Evolutionary conservation across 2,797 vertebrate genomes (phyloP).

Genomic region (Rhinoraja longicauda): DNA sequence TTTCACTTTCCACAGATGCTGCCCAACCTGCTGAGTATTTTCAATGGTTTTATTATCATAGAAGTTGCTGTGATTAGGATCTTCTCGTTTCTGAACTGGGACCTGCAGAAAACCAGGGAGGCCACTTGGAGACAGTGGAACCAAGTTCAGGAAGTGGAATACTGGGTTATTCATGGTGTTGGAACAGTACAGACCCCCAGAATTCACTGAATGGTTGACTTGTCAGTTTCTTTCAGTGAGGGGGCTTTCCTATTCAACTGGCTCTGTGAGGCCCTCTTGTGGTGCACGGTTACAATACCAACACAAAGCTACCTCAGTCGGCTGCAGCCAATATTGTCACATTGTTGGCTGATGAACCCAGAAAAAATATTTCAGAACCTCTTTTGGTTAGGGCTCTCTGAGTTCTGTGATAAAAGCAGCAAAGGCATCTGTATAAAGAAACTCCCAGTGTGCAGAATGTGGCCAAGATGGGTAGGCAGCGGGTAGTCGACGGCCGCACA

Average conservation of each 20-base stretch:
- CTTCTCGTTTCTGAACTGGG: not conserved
- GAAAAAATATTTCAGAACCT: not conserved
- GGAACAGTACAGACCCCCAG: too few relatives aligned
- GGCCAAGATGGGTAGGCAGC: too few relatives aligned
- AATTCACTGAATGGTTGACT: not conserved
- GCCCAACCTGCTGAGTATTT: too few relatives aligned
- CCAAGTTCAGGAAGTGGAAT: too few relatives aligned
- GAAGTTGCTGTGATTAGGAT: not conserved
- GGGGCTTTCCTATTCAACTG: too few relatives aligned
- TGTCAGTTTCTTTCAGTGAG: not conserved
- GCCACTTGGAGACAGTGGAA: too few relatives aligned
- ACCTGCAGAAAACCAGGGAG: not conserved
- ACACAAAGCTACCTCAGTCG: not conserved
- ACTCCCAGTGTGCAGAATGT: not conserved
- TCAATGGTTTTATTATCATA: too few relatives aligned
- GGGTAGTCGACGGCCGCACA: too few relatives aligned
- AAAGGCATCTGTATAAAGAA: not conserved
- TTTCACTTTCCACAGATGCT: too few relatives aligned
- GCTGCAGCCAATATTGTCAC: not conserved
- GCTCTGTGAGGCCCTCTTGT: slow-evolving; percentile 31
- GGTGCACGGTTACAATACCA: not conserved
- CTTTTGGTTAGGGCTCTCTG: not conserved
- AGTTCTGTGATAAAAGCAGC: not conserved
- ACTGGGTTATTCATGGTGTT: too few relatives aligned
- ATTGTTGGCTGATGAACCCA: not conserved